Base-by-base conservation (phyloP, 2,888 invertebrate genomes). In the Andrena minutula region DNA sequence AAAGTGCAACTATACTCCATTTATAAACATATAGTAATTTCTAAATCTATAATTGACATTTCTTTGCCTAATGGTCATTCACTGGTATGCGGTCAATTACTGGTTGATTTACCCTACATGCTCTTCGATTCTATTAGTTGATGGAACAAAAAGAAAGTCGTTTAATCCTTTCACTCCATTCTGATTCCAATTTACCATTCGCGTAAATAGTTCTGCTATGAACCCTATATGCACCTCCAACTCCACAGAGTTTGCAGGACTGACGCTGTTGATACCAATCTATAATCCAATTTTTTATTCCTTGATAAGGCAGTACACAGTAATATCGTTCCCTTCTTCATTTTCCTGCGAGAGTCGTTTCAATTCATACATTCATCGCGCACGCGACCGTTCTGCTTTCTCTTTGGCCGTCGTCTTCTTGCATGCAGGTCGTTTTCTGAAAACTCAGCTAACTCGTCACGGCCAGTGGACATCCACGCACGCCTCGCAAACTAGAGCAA, bases 381-480 rank as follows among this genome's bases (percentile, higher is more conserved):
- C 53, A 74, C 79, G 8, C 65, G 56, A 56, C 49, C 83, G 88
- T 87, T 83, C 86, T 78, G 86, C 88, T 86, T 87, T 87, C 83
- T 83, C 87, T 64, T 61, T 16, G 41, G 41, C 61, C 35, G 64
- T 70, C 77, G 77, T 87, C 83, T 64, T 76, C 86, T 61, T 63
- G 76, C 72, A 75, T 85, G 60, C 79, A 71, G 75, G 76, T 61
- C 76, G 81, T 75, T 77, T 56, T 71, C 70, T 79, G 73, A 86
- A 87, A 86, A 86, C 85, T 87, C 85, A 71, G 70, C 61, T 77
- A 86, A 69, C 83, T 85, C 72, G 86, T 87, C 83, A 87, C 88
- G 86, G 66, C 79, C 65, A 66, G 56, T 56, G 70, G 61, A n/a
- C 75, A 79, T 72, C 76, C 68, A 68, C 71, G 63, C 63, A 65